These are phyloP conservation scores for Muscina levida DNA, from an alignment of 2,888 invertebrate genomes.

Conservation along the genomic window DNA sequence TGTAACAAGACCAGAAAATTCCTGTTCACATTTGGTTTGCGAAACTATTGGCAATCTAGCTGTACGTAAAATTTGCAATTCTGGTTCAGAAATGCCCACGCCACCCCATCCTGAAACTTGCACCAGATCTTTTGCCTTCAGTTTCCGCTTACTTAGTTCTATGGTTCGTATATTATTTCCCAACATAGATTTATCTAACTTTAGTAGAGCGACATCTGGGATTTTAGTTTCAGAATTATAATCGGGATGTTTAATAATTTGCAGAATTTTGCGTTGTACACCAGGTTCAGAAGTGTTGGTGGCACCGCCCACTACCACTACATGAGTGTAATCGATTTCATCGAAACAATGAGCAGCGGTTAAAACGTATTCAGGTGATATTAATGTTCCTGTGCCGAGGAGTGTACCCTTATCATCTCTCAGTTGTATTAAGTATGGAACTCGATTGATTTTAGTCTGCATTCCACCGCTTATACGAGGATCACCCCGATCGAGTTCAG, in stretches of 20 bases:
- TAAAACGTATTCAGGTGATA: conserved; percentile 71
- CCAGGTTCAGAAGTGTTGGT: conserved; percentile 68
- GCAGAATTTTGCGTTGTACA: conserved; percentile 65
- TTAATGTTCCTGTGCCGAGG: conserved; percentile 75
- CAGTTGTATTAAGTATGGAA: conserved; percentile 78
- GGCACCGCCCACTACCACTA: conserved; percentile 72
- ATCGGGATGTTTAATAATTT: conserved; percentile 68
- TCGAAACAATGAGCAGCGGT: conserved; percentile 75
- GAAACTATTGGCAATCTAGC: too few relatives aligned
- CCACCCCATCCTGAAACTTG: too few relatives aligned
- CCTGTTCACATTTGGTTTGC: too few relatives aligned
- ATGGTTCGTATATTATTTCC: too few relatives aligned
- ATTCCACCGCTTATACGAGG: too few relatives aligned
- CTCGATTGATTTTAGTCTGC: conserved; percentile 87
- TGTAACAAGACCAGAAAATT: too few relatives aligned
- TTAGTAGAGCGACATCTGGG: conserved; percentile 73
- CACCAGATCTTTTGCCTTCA: too few relatives aligned
- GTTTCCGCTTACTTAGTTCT: too few relatives aligned
- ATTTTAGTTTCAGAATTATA: conserved; percentile 68
- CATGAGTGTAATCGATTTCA: conserved; percentile 59
- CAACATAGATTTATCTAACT: conserved; percentile 57
- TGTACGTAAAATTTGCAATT: too few relatives aligned
- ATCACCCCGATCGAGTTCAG: too few relatives aligned
- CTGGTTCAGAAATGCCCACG: too few relatives aligned
- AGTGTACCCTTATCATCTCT: conserved; percentile 75